phyloP scores from a whole-genome alignment of 1,140 invertebrate genomes.

The Eubasilissa regina region DNA sequence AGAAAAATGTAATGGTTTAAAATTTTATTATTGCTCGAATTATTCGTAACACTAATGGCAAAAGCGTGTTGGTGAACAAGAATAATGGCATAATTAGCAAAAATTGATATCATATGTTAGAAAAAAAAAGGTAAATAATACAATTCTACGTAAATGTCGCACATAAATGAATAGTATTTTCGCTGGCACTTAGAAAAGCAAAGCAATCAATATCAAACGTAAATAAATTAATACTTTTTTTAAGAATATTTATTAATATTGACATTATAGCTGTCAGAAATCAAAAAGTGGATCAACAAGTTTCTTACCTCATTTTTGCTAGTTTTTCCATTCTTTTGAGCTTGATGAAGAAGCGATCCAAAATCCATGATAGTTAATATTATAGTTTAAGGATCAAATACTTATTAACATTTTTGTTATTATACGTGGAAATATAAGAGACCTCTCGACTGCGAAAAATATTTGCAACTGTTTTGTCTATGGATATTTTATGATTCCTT shows the following conservation, averaged over 20 bases:
- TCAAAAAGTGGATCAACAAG: slow-evolving; percentile 31
- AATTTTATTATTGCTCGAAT: too few relatives aligned
- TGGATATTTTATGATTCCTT: too few relatives aligned
- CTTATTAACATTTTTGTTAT: slow-evolving; percentile 30
- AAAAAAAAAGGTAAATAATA: too few relatives aligned
- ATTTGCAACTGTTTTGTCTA: slow-evolving; percentile 18
- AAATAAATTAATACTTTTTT: neutral
- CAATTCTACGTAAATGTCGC: too few relatives aligned
- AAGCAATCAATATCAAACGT: neutral
- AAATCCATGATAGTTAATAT: slow-evolving; percentile 74
- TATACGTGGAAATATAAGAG: slow-evolving; percentile 41
- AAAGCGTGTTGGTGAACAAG: too few relatives aligned
- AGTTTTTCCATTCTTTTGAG: slow-evolving; percentile 74
- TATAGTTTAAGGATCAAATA: slow-evolving; percentile 19
- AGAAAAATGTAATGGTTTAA: neutral
- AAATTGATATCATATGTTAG: too few relatives aligned
- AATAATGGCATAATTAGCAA: too few relatives aligned
- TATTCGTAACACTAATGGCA: too few relatives aligned
- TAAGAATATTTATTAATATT: slow-evolving; percentile 15
- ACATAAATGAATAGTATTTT: too few relatives aligned
- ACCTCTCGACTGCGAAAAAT: neutral
- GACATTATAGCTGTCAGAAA: slow-evolving; percentile 52
- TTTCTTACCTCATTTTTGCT: slow-evolving; percentile 68
- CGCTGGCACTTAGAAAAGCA: neutral
- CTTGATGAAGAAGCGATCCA: slow-evolving; percentile 73